These are phyloP conservation scores for Mormyrops boulengeri DNA, from an alignment of 2,797 vertebrate species.

Conservation along the genomic window DNA sequence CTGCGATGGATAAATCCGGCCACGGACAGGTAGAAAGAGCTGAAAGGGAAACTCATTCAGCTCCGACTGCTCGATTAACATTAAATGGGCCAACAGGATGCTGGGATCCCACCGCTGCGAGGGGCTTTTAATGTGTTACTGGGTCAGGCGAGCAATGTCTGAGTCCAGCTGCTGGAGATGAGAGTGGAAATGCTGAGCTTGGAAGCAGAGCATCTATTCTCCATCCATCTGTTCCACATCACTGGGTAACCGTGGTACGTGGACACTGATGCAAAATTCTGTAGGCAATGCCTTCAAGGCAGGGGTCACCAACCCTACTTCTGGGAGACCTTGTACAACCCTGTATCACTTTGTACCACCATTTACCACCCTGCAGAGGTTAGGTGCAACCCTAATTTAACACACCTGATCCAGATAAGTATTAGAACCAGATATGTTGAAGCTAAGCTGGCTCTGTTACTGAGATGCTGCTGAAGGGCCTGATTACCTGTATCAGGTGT, in stretches of 20 bases:
- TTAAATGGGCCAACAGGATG: neutral
- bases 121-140: neutral
- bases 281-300: neutral
- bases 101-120: neutral
- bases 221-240: neutral
- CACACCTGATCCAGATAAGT: neutral
- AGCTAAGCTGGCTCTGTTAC: neutral
- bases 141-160: neutral
- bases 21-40: neutral
- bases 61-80: neutral
- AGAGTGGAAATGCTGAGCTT: neutral
- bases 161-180: neutral
- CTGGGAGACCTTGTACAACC: neutral
- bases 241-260: neutral
- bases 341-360: neutral
- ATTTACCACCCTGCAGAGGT: neutral
- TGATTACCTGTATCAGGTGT: neutral
- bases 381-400: neutral
- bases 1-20: neutral
- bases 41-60: neutral
- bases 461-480: neutral
- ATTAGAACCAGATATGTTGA: neutral
- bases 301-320: neutral
- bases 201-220: neutral
- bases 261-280: neutral